These are phyloP conservation scores for Parascotia fuliginaria DNA, from an alignment of 2,888 invertebrate species.

Conservation along the genomic window DNA sequence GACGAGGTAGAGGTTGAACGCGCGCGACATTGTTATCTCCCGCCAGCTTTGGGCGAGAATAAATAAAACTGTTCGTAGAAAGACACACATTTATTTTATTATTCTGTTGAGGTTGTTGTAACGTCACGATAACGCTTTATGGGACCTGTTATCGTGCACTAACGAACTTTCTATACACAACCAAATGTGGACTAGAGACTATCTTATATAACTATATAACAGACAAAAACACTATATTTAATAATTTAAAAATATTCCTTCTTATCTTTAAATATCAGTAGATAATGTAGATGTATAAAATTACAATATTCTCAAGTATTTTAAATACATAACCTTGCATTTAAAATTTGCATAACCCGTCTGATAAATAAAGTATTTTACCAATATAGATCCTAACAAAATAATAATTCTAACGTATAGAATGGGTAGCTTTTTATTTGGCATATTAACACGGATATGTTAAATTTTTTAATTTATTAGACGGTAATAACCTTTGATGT, in stretches of 20 bases:
- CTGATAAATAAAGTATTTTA: slow-evolving; percentile 37
- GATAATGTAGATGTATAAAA: slow-evolving; percentile 12
- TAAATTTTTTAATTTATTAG: slow-evolving; percentile 62
- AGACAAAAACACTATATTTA: slow-evolving; percentile 12
- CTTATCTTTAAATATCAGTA: slow-evolving; percentile 17
- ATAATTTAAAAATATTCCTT: slow-evolving; percentile 14
- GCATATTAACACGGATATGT: slow-evolving; percentile 65
- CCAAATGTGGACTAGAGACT: slow-evolving; percentile 18
- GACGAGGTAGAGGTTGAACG: slow-evolving; percentile 63
- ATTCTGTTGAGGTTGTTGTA: slow-evolving; percentile 70
- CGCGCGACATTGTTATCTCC: slow-evolving; percentile 82
- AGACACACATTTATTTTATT: slow-evolving; percentile 79
- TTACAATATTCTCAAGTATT: slow-evolving; percentile 28
- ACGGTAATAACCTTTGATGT: slow-evolving; percentile 49
- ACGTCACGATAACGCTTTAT: slow-evolving; percentile 78
- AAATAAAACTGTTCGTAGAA: slow-evolving; percentile 83
- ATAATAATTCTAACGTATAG: slow-evolving; percentile 35
- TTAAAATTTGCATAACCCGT: slow-evolving; percentile 66
- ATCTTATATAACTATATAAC: too few species aligned
- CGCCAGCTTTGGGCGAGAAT: slow-evolving; percentile 74
- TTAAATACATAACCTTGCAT: slow-evolving; percentile 23
- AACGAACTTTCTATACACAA: slow-evolving; percentile 69
- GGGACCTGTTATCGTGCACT: slow-evolving; percentile 72
- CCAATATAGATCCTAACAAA: slow-evolving; percentile 49
- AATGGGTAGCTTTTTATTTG: slow-evolving; percentile 32